Evolutionary conservation across 2,113 vertebrate genomes (phyloP), one percentile per base, ranked within the genome.

Genomic region (Danionella cerebrum): DNA sequence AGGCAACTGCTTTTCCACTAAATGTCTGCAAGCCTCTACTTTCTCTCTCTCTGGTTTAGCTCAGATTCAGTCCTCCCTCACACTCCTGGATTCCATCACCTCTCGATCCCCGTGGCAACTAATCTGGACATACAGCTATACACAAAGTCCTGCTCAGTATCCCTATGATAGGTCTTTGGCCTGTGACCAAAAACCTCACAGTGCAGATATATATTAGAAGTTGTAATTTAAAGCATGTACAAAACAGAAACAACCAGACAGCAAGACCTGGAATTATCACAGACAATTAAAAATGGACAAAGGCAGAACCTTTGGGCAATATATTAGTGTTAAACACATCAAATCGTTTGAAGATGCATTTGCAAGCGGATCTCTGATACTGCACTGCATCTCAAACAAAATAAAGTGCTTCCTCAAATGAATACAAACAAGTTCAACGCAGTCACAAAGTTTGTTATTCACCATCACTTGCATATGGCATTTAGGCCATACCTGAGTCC

Each of bases 71-170:
- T 72, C 27, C 54, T 68, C 65, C 58, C 57, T 19, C 29, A 2
- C 75, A 63, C 74, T 80, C 82, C 87, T 87, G 84, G 85, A 85
- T 83, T 87, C 82, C 76, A 84, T 88, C 87, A 86, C 73, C 78
- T 60, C 65, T 35, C 59, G 10, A 71, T 86, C 81, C 72, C 86
- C 75, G 80, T 65, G 73, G 83, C 77, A 87, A 88, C 85, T 58
- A 68, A 70, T 3, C 77, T 67, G 6, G 75, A 81, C 80, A 83
- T 76, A 75, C 70, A 79, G 76, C 84, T 79, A 78, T 78, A 85
- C 82, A 85, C 81, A 71, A 72, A 73, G 75, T 72, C 80, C 86
- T 88, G 88, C 44, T 82, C 64, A 85, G 82, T 81, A 77, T 88
- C 85, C 66, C 31, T 50, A 76, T 59, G 82, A 88, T 75, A 72